Evolutionary conservation across 2,888 invertebrate genomes (phyloP), one percentile per base, ranked within the genome.

Genomic region (Blastobasis lacticolella): DNA sequence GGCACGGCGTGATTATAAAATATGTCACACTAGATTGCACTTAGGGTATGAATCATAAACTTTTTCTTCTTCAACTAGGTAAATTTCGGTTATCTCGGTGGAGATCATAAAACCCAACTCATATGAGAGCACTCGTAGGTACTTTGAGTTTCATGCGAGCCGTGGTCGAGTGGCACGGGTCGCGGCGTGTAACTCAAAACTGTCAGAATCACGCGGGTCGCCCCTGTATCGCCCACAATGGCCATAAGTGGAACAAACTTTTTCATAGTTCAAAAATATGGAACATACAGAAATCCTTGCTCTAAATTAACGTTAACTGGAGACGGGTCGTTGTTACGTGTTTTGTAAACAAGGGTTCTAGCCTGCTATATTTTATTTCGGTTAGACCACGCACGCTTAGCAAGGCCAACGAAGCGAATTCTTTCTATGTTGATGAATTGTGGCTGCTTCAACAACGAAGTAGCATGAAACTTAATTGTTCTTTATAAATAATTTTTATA

Each of bases 121-220:
- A 23, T 23, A 23, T 23, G 23, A 23, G 23, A 23, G 23, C 23
- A 23, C 23, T 23, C 23, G 23, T 3, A 3, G 23, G 23, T 23
- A 23, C 23, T 23, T 23, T 23, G 23, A 23, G 23, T 23, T 23
- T 23, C 23, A 23, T 23, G 23, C 23, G 23, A 23, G 23, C 23
- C 2, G 23, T 23, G 48, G 6, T 23, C 38, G 49, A 47, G 49
- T 46, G 53, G 51, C 40, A 45, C 23, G 23, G 23, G 23, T 23
- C 23, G 23, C 23, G 23, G 51, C 49, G 50, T 58, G 71, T 73
- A 67, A 71, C 67, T 72, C 75, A 74, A 69, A 78, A 67, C 73
- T 75, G 76, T 75, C 76, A 73, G 58, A 50, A 57, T 66, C 74
- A 75, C 67, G 64, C 71, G 64, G 66, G 63, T 55, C 54, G 53